phyloP scores from a whole-genome alignment of 2,113 vertebrate species.

The Leptosomus discolor region DNA sequence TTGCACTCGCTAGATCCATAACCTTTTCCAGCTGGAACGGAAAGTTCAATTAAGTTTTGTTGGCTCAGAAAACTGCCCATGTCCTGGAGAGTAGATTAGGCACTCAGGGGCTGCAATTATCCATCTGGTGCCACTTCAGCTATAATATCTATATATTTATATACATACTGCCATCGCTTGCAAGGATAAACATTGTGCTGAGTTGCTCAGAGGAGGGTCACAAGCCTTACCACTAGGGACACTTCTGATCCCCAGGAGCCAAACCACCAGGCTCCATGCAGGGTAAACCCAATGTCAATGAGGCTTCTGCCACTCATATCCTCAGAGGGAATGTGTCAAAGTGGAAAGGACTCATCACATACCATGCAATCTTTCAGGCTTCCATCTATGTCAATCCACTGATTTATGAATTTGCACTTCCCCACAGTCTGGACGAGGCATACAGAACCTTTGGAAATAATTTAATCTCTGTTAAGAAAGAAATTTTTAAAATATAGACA shows the following conservation, averaged over 20 bases:
- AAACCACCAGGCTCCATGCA: not conserved
- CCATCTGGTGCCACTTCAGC: conserved; percentile 79
- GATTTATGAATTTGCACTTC: conserved; percentile 57
- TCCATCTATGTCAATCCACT: conserved; percentile 31
- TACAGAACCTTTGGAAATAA: conserved; percentile 55
- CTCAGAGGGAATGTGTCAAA: not conserved
- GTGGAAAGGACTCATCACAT: conserved; percentile 1
- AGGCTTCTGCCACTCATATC: not conserved
- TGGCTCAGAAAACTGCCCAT: conserved; percentile 80
- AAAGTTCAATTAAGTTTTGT: conserved; percentile 86
- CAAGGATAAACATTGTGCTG: conserved; percentile 16
- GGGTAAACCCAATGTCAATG: not conserved
- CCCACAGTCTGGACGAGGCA: not conserved
- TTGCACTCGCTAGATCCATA: conserved; percentile 70
- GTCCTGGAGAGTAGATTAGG: conserved; percentile 81
- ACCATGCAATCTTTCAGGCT: not conserved
- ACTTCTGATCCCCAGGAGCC: not conserved
- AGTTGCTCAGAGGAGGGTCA: not conserved
- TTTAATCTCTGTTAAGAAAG: conserved; percentile 61
- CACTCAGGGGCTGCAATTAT: conserved; percentile 80
- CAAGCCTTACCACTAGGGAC: not conserved
- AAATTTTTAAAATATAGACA: conserved; percentile 7
- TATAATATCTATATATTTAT: conserved; percentile 71
- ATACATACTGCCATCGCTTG: conserved; percentile 44
- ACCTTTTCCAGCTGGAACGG: conserved; percentile 83